These are phyloP conservation scores for Sebastes trivittatus DNA, from an alignment of 2,797 vertebrate genomes.

Conservation along the genomic window DNA sequence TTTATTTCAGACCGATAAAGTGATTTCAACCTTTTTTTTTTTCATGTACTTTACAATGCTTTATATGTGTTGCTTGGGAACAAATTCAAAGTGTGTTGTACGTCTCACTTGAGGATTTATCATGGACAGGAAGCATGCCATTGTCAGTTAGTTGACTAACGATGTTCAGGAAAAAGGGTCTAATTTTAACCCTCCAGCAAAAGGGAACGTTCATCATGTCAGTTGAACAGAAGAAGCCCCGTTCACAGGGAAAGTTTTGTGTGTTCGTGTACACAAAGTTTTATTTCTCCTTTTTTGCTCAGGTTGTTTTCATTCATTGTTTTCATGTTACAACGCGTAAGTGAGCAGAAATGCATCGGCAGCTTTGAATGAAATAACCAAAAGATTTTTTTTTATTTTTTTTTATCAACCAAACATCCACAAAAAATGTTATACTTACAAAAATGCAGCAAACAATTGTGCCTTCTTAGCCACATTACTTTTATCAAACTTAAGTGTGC, in stretches of 20 bases:
- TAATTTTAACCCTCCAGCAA: neutral
- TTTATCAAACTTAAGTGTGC: neutral
- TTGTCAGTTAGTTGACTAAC: neutral
- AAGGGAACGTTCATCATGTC: slow-evolving; percentile 40
- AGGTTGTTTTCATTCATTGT: slow-evolving; percentile 8
- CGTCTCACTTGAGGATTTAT: neutral
- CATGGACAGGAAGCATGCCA: neutral
- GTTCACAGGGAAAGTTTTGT: neutral
- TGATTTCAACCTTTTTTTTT: slow-evolving; percentile 10
- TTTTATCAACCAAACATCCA: neutral
- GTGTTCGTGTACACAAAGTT: neutral
- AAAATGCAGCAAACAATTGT: slow-evolving; percentile 54
- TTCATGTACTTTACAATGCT: neutral
- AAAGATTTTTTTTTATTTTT: neutral
- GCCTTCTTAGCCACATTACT: slow-evolving; percentile 53
- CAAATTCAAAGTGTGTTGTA: neutral
- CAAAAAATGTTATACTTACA: neutral
- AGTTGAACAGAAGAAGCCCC: neutral
- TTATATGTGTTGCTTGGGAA: neutral
- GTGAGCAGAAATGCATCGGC: slow-evolving; percentile 16
- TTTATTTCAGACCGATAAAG: neutral
- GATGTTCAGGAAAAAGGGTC: neutral
- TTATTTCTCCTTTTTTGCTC: neutral
- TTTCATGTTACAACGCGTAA: neutral
- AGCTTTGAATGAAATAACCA: slow-evolving; percentile 42